A percentile compares a stretch with the other conserved stretches of the same genome.
Evolutionary conservation across 2,113 vertebrate species (phyloP).

Genomic region (Eidolon helvum): DNA sequence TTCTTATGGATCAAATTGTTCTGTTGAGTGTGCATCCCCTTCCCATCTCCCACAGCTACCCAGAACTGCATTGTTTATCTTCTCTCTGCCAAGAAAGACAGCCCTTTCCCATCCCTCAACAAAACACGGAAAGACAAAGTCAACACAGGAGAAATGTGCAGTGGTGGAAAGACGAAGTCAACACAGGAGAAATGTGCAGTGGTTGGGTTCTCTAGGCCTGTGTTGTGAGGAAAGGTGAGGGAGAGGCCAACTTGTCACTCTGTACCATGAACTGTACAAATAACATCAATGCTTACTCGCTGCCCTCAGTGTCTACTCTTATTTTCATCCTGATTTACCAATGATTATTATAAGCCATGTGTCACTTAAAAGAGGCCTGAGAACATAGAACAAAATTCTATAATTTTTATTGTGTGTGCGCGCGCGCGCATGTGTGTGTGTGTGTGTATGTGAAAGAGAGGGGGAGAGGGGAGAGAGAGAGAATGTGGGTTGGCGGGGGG

Average conservation of each 20-base stretch:
- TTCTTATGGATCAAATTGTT: not conserved
- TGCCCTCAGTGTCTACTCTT: not conserved
- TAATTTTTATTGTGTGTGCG: not conserved
- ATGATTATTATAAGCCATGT: not conserved
- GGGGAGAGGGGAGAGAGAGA: not conserved
- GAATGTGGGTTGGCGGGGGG: not conserved
- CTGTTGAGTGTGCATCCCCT: not conserved
- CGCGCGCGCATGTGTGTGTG: too few species aligned
- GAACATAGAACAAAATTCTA: not conserved
- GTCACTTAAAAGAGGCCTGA: not conserved
- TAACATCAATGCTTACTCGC: rapidly evolving
- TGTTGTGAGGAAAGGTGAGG: not conserved
- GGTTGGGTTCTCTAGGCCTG: not conserved
- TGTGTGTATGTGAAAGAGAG: too few species aligned
- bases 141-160: not conserved
- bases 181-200: too few species aligned
- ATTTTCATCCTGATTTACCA: not conserved
- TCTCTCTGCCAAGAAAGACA: not conserved
- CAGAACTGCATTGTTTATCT: not conserved
- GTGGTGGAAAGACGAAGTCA: not conserved
- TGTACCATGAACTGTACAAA: not conserved
- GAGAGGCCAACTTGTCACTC: not conserved
- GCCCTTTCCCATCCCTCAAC: not conserved
- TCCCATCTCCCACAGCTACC: not conserved
- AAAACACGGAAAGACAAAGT: not conserved